Conservation (phyloP, 2,888 invertebrate genomes). For the Nomada fabriciana region DNA sequence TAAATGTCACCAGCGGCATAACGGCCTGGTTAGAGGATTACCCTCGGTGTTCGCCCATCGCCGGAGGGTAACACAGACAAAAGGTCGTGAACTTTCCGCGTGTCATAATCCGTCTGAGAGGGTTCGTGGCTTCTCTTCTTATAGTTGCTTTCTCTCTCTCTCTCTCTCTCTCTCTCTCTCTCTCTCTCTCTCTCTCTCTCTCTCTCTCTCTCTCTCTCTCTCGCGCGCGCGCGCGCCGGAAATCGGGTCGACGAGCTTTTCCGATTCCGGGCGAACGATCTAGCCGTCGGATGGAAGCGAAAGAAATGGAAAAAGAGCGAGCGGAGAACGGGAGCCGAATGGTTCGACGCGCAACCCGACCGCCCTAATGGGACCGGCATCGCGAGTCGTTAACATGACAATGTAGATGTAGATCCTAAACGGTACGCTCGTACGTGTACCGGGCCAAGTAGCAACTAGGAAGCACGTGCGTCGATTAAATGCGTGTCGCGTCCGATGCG, state of each 20-base stretch:
- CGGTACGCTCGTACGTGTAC: constrained; percentile 70
- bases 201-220: no score
- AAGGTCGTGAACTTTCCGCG: constrained; percentile 82
- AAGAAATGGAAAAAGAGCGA: constrained; percentile 14
- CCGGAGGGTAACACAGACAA: constrained; percentile 76
- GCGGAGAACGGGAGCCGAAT: constrained; percentile 2
- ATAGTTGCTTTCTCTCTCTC: not conserved
- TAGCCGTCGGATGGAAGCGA: no score
- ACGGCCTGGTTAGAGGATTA: constrained; percentile 74
- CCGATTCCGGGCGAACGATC: no score
- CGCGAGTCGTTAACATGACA: constrained; percentile 81
- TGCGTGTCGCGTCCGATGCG: constrained; percentile 76
- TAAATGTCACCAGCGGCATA: constrained; percentile 82
- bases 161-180: no score
- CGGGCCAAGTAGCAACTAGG: constrained; percentile 43
- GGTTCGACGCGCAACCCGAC: constrained; percentile 46
- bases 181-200: not conserved
- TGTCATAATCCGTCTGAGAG: constrained; percentile 81
- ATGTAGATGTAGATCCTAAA: constrained; percentile 73
- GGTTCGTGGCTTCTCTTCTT: constrained; percentile 62
- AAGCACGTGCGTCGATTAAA: constrained; percentile 68
- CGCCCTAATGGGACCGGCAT: constrained; percentile 81
- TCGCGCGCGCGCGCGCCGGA: not conserved
- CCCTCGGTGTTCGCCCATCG: constrained; percentile 62
- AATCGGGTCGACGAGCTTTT: not conserved